phyloP scores from a whole-genome alignment of 2,888 invertebrate species.

The Ditylenchus weischeri region DNA sequence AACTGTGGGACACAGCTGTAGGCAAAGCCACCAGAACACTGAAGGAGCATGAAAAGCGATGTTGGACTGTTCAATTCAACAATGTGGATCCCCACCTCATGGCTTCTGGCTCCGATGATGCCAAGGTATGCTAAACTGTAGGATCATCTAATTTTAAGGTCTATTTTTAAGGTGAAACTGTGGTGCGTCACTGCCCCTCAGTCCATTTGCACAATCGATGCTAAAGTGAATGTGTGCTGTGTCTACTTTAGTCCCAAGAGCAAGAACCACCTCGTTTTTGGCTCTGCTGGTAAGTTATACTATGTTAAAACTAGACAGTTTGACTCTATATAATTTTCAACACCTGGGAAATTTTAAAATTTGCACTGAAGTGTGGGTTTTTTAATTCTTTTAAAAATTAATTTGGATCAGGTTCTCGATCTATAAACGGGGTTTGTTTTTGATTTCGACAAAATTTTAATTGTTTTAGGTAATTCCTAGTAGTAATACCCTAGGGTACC shows the following conservation, averaged over 20 bases:
- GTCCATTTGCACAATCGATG: conserved; percentile 81
- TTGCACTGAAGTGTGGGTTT: too few relatives aligned
- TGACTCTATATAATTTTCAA: too few relatives aligned
- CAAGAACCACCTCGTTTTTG: conserved; percentile 84
- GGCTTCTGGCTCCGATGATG: conserved; percentile 88
- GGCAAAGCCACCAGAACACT: conserved; percentile 59
- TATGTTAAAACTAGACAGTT: not conserved
- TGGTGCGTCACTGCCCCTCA: conserved; percentile 85
- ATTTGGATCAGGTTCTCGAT: too few relatives aligned
- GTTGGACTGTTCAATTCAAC: conserved; percentile 94
- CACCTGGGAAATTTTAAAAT: too few relatives aligned
- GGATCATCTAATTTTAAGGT: not conserved
- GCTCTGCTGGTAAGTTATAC: conserved; percentile 70
- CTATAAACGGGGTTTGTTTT: too few relatives aligned
- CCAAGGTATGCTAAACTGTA: conserved; percentile 63
- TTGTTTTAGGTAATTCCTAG: too few relatives aligned
- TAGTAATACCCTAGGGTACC: too few relatives aligned
- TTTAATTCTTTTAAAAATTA: too few relatives aligned
- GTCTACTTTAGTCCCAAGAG: conserved; percentile 83
- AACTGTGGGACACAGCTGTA: conserved; percentile 82
- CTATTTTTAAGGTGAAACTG: conserved; percentile 70
- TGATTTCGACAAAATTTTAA: too few relatives aligned
- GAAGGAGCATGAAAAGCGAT: conserved; percentile 87
- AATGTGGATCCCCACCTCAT: conserved; percentile 81
- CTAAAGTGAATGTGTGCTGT: conserved; percentile 90